Conservation (phyloP, 2,797 vertebrate genomes). For the Cossypha niveicapilla region DNA sequence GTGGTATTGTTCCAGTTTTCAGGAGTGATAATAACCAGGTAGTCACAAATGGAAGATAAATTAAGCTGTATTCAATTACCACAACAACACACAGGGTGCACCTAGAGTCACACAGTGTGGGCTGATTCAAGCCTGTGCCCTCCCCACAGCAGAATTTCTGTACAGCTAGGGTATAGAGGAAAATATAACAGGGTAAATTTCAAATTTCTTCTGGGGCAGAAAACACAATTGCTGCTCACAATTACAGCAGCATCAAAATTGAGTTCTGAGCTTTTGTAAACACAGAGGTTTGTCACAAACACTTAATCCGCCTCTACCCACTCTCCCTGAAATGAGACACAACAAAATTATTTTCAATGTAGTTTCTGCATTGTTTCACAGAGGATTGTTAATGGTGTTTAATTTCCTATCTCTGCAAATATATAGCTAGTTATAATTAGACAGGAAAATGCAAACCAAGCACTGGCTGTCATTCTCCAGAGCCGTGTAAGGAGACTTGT, state of each 20-base stretch:
- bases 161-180: too few relatives aligned
- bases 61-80: neutral
- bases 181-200: neutral
- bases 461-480: neutral
- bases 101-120: neutral
- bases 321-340: neutral
- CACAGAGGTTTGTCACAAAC: neutral
- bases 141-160: neutral
- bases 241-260: neutral
- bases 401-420: neutral
- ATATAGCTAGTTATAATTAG: neutral
- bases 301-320: neutral
- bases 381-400: neutral
- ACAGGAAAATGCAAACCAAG: neutral
- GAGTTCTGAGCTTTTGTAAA: neutral
- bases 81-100: neutral
- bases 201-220: neutral
- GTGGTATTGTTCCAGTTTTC: neutral
- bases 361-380: neutral
- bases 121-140: neutral
- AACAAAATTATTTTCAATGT: neutral
- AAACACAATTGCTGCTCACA: neutral
- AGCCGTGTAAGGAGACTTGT: neutral
- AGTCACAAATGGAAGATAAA: neutral
- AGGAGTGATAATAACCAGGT: neutral